Base-by-base conservation (phyloP, 1,140 invertebrate genomes). In the Bombus consobrinus region DNA sequence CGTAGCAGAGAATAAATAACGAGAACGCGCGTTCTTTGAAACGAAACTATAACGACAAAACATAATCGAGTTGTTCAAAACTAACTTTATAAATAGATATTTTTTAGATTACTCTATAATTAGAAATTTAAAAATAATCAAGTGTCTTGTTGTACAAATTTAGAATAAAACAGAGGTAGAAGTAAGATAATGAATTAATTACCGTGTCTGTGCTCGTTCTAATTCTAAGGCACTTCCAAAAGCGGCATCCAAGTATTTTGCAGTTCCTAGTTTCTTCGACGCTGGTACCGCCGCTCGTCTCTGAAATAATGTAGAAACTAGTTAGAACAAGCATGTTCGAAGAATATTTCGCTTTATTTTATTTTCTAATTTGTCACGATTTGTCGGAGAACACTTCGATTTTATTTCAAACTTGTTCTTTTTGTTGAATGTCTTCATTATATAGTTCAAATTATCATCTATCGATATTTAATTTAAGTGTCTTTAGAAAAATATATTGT, bases 161-260 rank as follows among this genome's bases (percentile, higher is more conserved):
- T 53, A 2, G 3, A n/a, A 4, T 6, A 18, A 43, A 72, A 18
- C 9, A 13, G 43, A 34, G 69, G 0, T 39, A 22, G 37, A 39
- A 2, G 25, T 37, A 47, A 53, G 28, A 8, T 43, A 77, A 47
- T 18, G 64, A 71, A 13, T 87, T 76, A 41, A 43, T 88, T 93
- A 94, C 93, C 93, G 93, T 75, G 71, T 90, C 32, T 93, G 93
- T 37, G 69, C 32, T 53, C 76, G 41, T 85, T 92, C 89, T 39
- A 89, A 83, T 81, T 93, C 93, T 77, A 88, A 88, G 82, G 87
- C 75, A 90, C 88, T 85, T 89, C 89, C 89, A 43, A 90, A 89
- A 74, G 87, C 81, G 34, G 90, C 89, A 53, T 94, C 89, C 79
- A 93, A 75, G 57, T 91, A 91, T 79, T 87, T 91, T 10, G 85